Evolutionary conservation across 2,113 vertebrate genomes (phyloP), one percentile per base, ranked within the genome.

Genomic region (Sakesphorus luctuosus): DNA sequence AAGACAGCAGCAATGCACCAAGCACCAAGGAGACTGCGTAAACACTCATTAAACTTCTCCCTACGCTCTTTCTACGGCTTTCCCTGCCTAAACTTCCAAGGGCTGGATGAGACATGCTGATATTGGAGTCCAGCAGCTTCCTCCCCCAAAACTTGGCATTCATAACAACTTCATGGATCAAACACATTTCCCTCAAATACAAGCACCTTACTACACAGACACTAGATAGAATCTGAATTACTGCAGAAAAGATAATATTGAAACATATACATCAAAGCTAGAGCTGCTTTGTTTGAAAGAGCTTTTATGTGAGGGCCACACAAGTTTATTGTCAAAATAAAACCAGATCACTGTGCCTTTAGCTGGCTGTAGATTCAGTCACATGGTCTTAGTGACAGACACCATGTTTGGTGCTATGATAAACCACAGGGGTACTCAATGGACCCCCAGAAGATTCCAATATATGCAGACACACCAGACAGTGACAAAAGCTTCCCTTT

Each of bases 1-100:
- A 92, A 96, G 86, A 93, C 83, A 96, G 92, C 92, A 97, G 96
- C 93, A 97, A 89, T 96, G 96, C 96, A 95, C 85, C 94, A 97
- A 90, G 52, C 36, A 92, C 38, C 94, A 96, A 96, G 93, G 96
- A 95, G 94, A 96, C 91, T 92, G 90, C 74, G 25, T 94, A 96
- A 95, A 91, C 72, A 91, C 81, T 96, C 95, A 96, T 96, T 95
- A 96, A 95, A 91, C 84, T 89, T 84, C 74, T 88, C 88, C 71
- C 79, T 94, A 35, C 28, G 61, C 52, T 76, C 56, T 46, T 33
- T 61, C 90, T 90, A 72, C 38, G 84, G 56, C 72, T 81, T 65
- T 95, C 61, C 14, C 36, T 87, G 71, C 77, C 69, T 66, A 61
- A 91, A 73, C 77, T 96, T 96, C 84, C 91, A 92, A 93, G 58